These are phyloP conservation scores for Eulemur rufifrons DNA, from an alignment of 2,113 vertebrate genomes.

Conservation along the genomic window DNA sequence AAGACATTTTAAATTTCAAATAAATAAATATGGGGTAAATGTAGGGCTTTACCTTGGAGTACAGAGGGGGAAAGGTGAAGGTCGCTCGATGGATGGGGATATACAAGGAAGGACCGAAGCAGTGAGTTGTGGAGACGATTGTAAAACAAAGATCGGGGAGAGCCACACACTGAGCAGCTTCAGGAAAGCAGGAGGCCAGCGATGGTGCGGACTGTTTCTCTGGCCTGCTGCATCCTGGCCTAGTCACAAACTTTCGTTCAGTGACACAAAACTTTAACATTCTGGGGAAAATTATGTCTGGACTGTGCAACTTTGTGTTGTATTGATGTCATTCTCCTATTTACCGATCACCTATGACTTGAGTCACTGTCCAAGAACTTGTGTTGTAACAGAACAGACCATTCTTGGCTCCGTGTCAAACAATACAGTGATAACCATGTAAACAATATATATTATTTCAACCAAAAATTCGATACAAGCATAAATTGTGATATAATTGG, in stretches of 20 bases:
- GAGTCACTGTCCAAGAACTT: background rate
- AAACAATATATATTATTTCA: background rate
- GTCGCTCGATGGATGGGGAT: background rate
- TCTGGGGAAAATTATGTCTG: background rate
- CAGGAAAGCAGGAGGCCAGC: background rate
- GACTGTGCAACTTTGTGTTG: background rate
- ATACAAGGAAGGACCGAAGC: background rate
- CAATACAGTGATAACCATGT: background rate
- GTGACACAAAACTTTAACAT: background rate
- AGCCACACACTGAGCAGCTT: background rate
- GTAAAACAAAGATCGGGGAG: background rate
- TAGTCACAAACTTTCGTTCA: background rate
- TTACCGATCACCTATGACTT: background rate
- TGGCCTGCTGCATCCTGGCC: background rate
- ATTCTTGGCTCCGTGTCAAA: background rate
- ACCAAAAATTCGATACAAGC: background rate
- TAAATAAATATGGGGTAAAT: background rate
- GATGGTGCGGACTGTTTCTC: background rate
- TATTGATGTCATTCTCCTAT: background rate
- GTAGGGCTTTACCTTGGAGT: background rate
- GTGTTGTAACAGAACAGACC: background rate
- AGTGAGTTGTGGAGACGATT: background rate
- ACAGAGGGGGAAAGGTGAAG: background rate
- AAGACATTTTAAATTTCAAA: background rate
- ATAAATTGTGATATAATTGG: background rate